phyloP scores from a whole-genome alignment of 2,888 invertebrate genomes.

The Caenorhabditis doughertyi region DNA sequence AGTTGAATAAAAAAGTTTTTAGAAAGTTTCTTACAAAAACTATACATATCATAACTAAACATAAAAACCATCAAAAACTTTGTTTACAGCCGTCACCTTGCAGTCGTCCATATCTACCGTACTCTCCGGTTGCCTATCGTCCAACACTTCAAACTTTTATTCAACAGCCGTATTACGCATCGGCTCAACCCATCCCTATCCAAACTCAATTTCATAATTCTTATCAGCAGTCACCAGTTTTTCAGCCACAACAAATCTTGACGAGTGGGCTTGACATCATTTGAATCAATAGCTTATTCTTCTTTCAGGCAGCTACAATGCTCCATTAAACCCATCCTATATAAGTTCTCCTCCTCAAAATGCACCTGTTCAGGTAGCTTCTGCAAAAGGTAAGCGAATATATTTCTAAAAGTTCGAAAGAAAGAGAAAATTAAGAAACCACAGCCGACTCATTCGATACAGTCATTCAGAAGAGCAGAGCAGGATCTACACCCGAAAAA shows the following conservation, averaged over 20 bases:
- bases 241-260: neutral
- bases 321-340: conserved; percentile 23
- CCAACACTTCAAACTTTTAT: conserved; percentile 31
- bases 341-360: conserved; percentile 5
- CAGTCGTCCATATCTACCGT: conserved; percentile 12
- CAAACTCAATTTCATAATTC: conserved; percentile 34
- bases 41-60: no score
- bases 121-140: conserved; percentile 27
- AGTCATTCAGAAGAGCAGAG: conserved; percentile 45
- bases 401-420: neutral
- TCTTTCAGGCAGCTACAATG: conserved; percentile 48
- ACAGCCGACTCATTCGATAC: conserved; percentile 30
- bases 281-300: neutral
- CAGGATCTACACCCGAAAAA: conserved; percentile 17
- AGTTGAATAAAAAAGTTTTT: no score
- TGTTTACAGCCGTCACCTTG: conserved; percentile 51
- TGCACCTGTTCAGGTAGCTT: conserved; percentile 38
- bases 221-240: conserved; percentile 25
- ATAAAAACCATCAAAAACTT: neutral
- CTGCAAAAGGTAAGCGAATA: conserved; percentile 36
- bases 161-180: conserved; percentile 29
- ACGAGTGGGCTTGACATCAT: neutral
- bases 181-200: conserved; percentile 36
- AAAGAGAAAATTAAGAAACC: conserved; percentile 9
- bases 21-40: no score